Evolutionary conservation across 2,797 vertebrate genomes (phyloP), one percentile per base, ranked within the genome.

Genomic region (Kryptolebias ocellatus): DNA sequence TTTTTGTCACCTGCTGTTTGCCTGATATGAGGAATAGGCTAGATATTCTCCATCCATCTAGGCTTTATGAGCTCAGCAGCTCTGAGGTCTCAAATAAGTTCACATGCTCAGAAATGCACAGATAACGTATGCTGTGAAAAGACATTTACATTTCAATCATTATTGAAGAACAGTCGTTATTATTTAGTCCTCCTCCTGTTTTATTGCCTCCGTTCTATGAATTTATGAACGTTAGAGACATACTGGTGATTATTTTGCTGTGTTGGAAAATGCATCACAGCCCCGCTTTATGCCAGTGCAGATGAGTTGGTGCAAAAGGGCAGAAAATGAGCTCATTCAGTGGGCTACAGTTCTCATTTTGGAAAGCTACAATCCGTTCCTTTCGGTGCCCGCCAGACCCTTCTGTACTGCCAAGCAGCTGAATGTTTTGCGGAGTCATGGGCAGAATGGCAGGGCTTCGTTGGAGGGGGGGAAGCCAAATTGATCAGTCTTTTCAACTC

Each of bases 381-480:
- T 86, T 87, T 84, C 5, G 50, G 52, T 67, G 65, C 66, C 72
- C 53, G 70, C 81, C 84, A 87, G 74, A 64, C 64, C 62, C 66
- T 64, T 71, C 70, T 73, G 72, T 59, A 54, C 79, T 87, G 91
- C 92, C 89, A 91, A 90, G 87, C 85, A 79, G 89, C 89, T 88
- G 89, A 87, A 88, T 87, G 84, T 89, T 92, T 83, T 80, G 87
- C 78, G 70, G 79, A 84, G 87, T 92, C 88, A 89, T 83, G 85
- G 83, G 78, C 83, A 78, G 83, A 79, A 88, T 81, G 89, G 83
- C 65, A 53, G 81, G 64, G 62, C 78, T 61, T 70, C 58, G 57
- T 81, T 3, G 60, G 46, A 67, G 55, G 53, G 78, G 6, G 34
- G 2, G 79, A 80, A 77, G 84, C 84, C 74, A 85, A 85, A 88